phyloP scores from a whole-genome alignment of 2,888 invertebrate species.

The Clitarchus hookeri region DNA sequence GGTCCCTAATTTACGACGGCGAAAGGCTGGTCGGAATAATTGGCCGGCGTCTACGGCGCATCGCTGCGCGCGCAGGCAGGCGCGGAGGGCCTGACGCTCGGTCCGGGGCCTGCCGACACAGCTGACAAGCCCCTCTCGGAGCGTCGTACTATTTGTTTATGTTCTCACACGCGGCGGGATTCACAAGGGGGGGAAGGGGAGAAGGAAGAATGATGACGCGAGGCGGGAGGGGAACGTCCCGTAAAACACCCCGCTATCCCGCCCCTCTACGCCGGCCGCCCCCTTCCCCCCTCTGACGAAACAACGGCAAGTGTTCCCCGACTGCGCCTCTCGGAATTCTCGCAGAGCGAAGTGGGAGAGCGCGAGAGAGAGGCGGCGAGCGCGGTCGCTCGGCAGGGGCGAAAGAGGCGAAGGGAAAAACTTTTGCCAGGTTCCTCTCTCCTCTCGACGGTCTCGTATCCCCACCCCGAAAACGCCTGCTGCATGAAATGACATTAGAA shows the following conservation, averaged over 20 bases:
- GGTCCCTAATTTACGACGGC: no score
- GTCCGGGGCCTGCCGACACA: conserved; percentile 44
- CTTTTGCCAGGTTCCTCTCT: conserved; percentile 20
- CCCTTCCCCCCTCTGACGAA: not conserved
- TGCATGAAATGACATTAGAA: conserved; percentile 43
- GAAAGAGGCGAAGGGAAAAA: not conserved
- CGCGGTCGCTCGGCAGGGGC: not conserved
- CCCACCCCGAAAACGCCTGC: conserved; percentile 33
- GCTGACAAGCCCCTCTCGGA: conserved; percentile 49
- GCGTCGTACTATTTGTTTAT: conserved; percentile 59
- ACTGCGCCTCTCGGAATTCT: not conserved
- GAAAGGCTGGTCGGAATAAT: no score
- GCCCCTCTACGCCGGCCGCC: not conserved
- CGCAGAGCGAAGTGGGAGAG: not conserved
- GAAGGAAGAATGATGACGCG: conserved; percentile 28
- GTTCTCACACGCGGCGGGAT: conserved; percentile 56
- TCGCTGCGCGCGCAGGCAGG: conserved; percentile 10
- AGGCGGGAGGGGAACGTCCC: conserved; percentile 33
- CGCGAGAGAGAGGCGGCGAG: not conserved
- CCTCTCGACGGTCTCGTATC: not conserved
- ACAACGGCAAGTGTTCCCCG: conserved; percentile 7
- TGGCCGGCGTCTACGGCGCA: not conserved
- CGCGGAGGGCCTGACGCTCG: conserved; percentile 42
- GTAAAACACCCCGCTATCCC: conserved; percentile 30
- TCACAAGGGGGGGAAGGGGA: conserved; percentile 53